Evolutionary conservation across 2,113 vertebrate species (phyloP).

Genomic region (Forbesichthys agassizii): DNA sequence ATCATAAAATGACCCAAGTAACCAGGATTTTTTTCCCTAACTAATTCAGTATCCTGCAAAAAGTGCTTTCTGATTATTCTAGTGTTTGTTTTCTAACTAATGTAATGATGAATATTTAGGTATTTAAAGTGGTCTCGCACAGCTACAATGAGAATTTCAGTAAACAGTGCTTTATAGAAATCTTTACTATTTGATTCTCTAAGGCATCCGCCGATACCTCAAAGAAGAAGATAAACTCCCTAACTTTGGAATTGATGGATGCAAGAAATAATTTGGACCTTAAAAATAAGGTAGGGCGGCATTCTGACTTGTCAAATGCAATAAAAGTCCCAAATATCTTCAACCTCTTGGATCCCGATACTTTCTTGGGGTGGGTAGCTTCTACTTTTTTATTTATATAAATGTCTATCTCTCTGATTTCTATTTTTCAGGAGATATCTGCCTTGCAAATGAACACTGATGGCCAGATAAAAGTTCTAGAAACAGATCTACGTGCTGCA

Average conservation of each 20-base stretch:
- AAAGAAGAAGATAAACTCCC: slow-evolving; percentile 86
- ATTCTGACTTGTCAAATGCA: background rate
- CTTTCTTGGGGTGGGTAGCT: background rate
- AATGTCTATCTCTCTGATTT: too few species aligned
- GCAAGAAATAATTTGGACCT: slow-evolving; percentile 83
- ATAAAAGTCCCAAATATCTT: background rate
- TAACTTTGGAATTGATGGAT: slow-evolving; percentile 89
- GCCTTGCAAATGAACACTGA: slow-evolving; percentile 73
- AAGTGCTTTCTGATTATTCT: too few species aligned
- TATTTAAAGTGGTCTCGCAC: too few species aligned
- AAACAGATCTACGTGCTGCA: slow-evolving; percentile 68
- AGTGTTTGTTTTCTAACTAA: too few species aligned
- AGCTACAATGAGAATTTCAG: too few species aligned
- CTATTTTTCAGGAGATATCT: slow-evolving; percentile 69
- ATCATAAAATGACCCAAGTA: too few species aligned
- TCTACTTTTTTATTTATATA: background rate
- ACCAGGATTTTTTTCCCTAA: too few species aligned
- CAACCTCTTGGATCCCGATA: too few species aligned
- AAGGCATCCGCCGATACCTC: slow-evolving; percentile 87
- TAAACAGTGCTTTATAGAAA: background rate
- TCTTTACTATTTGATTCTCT: background rate
- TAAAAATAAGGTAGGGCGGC: slow-evolving; percentile 80
- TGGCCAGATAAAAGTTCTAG: slow-evolving; percentile 67
- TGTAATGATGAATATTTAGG: too few species aligned
- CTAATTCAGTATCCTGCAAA: too few species aligned